Conservation (phyloP, 2,888 invertebrate genomes). For the Agrochola lychnidis region DNA sequence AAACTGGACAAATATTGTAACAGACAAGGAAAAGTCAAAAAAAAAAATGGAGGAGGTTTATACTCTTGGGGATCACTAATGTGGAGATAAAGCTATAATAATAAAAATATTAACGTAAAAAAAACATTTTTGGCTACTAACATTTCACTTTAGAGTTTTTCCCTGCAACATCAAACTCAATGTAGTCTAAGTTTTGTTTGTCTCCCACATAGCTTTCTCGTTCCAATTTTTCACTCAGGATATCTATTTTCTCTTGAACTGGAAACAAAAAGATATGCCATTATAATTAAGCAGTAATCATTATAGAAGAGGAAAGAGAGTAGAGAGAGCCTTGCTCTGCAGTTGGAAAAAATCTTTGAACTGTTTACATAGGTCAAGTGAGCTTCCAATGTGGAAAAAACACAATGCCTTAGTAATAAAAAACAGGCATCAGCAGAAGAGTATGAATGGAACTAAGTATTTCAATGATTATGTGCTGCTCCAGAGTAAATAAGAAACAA, state of each 20-base stretch:
- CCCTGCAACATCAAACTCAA: constrained; percentile 90
- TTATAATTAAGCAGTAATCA: not conserved
- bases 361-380: not conserved
- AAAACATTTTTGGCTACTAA: constrained; percentile 80
- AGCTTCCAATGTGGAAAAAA: not conserved
- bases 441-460: not conserved
- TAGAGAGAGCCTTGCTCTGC: not conserved
- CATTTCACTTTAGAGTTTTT: constrained; percentile 92
- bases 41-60: too few relatives aligned
- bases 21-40: too few relatives aligned
- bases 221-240: constrained; percentile 95
- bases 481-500: not conserved
- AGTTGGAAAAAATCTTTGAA: not conserved
- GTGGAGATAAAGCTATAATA: too few relatives aligned
- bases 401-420: constrained; percentile 1
- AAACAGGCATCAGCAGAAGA: constrained; percentile 2
- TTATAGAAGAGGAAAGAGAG: not conserved
- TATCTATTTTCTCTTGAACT: constrained; percentile 97
- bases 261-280: constrained; percentile 51
- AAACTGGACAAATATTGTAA: too few relatives aligned
- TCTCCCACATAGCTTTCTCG: constrained; percentile 92
- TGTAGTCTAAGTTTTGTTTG: constrained; percentile 89
- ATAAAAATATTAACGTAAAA: too few relatives aligned
- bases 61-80: too few relatives aligned
- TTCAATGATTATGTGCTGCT: not conserved